Base-by-base conservation (phyloP, 2,797 vertebrate species). In the Cottoperca gobio region DNA sequence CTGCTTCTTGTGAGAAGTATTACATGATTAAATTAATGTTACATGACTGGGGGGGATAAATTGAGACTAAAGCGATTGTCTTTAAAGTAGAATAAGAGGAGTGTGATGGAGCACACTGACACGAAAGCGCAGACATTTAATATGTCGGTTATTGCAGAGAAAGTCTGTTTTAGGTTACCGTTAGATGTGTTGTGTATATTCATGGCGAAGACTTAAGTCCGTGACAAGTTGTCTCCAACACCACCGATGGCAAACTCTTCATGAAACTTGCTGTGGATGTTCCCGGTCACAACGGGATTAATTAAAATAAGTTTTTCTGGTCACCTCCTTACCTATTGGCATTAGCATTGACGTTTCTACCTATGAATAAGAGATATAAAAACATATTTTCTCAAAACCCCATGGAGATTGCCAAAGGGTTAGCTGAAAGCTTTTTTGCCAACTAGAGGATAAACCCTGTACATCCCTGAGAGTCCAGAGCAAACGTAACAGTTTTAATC, bases 11-110 rank as follows among this genome's bases (percentile, higher is more conserved):
- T 54, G 67, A 16, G 23, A 72, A 24, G 46, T 64, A 39, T 40
- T 52, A 45, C 53, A 50, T 55, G 60, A 70, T 70, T 78, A 28
- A 69, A 68, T 77, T 53, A 62, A 59, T 52, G 42, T 49, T 53
- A 42, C 8, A 14, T 52, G 14, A 54, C n/a, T 64, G 64, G 11
- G 37, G 19, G 21, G 16, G n/a, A 68, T 72, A 63, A 63, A 66
- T 76, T 40, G 35, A 75, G 40, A 40, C 19, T 53, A n/a, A 66
- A 48, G 24, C 0, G 40, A 19, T 49, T 33, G 16, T 19, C 46
- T 73, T 70, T 59, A 7, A 61, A 24, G n/a, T 39, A 13, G 42
- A 54, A 42, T 24, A 6, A 21, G 49, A 49, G 7, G 8, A 42
- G 26, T 33, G 8, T 50, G 17, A 45, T 46, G 23, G 24, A 28